A percentile compares a stretch with the other conserved stretches of the same genome.
These are phyloP conservation scores for Trichacis sp. DNA, from an alignment of 2,888 invertebrate species.

Conservation along the genomic window DNA sequence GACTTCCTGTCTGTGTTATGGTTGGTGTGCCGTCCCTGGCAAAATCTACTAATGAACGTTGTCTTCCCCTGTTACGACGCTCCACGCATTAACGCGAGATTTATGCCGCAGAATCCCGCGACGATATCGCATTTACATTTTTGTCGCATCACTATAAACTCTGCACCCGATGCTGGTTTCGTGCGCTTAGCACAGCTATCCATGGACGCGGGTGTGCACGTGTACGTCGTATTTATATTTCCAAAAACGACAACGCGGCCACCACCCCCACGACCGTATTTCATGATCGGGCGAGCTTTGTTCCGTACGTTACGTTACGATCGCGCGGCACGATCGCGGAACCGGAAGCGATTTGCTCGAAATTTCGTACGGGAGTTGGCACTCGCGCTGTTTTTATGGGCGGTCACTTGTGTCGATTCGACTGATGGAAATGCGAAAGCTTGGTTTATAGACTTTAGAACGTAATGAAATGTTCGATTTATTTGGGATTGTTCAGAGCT, in stretches of 20 bases:
- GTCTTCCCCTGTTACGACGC: conserved; percentile 44
- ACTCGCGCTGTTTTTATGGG: conserved; percentile 36
- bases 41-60: conserved; percentile 37
- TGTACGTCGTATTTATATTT: conserved; percentile 32
- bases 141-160: conserved; percentile 68
- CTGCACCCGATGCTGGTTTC: conserved; percentile 33
- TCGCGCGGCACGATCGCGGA: conserved; percentile 27
- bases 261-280: conserved; percentile 52
- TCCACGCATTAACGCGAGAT: conserved; percentile 67
- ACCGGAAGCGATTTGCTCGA: conserved; percentile 46
- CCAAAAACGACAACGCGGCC: conserved; percentile 34
- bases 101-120: conserved; percentile 63
- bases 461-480: conserved; percentile 1
- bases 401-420: conserved; percentile 15
- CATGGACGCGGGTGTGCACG: background rate
- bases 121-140: conserved; percentile 68
- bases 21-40: conserved; percentile 22
- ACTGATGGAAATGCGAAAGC: conserved; percentile 34
- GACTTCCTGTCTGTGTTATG: background rate
- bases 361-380: conserved; percentile 40
- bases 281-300: conserved; percentile 57
- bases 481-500: background rate
- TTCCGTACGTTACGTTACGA: conserved; percentile 46
- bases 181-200: conserved; percentile 14
- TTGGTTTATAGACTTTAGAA: conserved; percentile 23